Evolutionary conservation across 2,113 vertebrate genomes (phyloP), one percentile per base, ranked within the genome.

Genomic region (Cinclus mexicanus): DNA sequence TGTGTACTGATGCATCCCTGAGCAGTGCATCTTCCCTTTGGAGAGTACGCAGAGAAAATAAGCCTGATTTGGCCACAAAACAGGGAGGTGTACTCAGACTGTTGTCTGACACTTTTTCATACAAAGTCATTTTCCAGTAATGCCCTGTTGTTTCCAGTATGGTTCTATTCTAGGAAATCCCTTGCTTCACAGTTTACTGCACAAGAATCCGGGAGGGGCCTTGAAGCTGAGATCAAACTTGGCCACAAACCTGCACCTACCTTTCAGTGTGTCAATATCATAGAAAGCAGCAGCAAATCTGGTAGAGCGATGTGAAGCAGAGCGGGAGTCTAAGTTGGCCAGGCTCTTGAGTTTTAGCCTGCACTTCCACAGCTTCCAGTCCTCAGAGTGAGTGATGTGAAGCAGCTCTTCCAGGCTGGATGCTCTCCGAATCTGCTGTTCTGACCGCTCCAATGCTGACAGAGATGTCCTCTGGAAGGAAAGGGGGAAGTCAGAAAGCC

Each of bases 341-440:
- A 98, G 83, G 70, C 98, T 98, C 95, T 99, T 99, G 63, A 99
- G 98, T 77, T 98, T 98, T 87, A 99, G 93, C 23, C 98, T 98
- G 97, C 99, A 99, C 87, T 98, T 98, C 99, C 99, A 99, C 91
- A 99, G 92, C 97, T 99, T 99, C 99, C 99, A 99, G 97, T 99
- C 99, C 19, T 99, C 98, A 14, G 99, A 99, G 87, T 99, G 98
- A 12, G 99, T 98, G 63, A 99, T 98, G 77, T 96, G 98, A 69
- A 99, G 98, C 57, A 99, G 95, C 85, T 99, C 99, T 61, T 99
- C 99, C 87, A 99, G 97, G 82, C 98, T 99, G 18, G 99, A 98
- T 78, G 99, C 98, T 5, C 98, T 98, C 35, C 98, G 98, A 35
- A 99, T 98, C 72, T 98, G 98, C 88, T 97, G 97, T 60, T 99